Evolutionary conservation across 2,113 vertebrate species (phyloP).

Genomic region (Trinectes maculatus): DNA sequence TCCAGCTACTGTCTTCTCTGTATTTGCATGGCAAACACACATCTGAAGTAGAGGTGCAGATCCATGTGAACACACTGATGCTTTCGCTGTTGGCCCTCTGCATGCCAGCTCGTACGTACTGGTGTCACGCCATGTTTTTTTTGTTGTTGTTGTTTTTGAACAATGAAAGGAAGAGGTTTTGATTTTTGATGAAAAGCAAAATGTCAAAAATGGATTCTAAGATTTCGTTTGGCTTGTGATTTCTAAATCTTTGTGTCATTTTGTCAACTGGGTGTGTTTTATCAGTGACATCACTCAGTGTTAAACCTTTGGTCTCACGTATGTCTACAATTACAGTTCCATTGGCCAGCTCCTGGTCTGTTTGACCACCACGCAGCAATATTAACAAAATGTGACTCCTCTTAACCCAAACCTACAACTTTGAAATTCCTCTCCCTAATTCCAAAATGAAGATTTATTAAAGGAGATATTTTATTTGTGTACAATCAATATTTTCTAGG

Average conservation of each 20-base stretch:
- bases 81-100: constrained; percentile 32
- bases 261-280: constrained; percentile 21
- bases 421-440: constrained; percentile 18
- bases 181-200: background rate
- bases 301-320: background rate
- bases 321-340: constrained; percentile 1
- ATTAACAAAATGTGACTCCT: constrained; percentile 60
- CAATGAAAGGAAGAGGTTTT: background rate
- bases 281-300: background rate
- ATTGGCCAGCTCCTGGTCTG: constrained; percentile 31
- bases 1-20: constrained; percentile 46
- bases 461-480: constrained; percentile 72
- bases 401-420: constrained; percentile 29
- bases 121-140: background rate
- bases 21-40: constrained; percentile 67
- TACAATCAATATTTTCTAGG: constrained; percentile 81
- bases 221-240: constrained; percentile 4
- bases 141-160: too few relatives aligned
- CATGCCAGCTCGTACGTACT: constrained; percentile 28
- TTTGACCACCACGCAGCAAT: constrained; percentile 60
- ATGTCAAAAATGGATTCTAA: background rate
- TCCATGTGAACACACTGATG: constrained; percentile 34
- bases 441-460: constrained; percentile 62
- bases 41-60: constrained; percentile 40
- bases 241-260: constrained; percentile 9